Evolutionary conservation across 2,113 vertebrate species (phyloP).

Genomic region (Upupa epops): DNA sequence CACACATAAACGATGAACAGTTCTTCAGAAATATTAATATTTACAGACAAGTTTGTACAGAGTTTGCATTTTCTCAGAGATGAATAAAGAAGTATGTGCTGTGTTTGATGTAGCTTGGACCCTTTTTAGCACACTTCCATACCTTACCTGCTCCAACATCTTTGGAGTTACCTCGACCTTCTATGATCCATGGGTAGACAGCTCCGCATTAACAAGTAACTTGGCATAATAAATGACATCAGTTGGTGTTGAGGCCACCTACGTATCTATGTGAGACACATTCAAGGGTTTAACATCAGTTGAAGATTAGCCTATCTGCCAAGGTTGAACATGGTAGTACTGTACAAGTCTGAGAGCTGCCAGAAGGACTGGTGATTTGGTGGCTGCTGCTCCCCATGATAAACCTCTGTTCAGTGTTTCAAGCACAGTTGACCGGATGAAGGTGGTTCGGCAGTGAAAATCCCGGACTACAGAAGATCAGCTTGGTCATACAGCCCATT

Average conservation of each 20-base stretch:
- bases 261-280: too few relatives aligned
- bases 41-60: not conserved
- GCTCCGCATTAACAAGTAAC: not conserved
- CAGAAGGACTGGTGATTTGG: not conserved
- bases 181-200: not conserved
- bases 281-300: not conserved
- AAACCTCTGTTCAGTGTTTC: not conserved
- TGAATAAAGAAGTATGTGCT: not conserved
- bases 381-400: not conserved
- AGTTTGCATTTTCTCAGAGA: not conserved
- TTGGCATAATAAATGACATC: not conserved
- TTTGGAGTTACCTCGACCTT: not conserved
- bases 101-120: not conserved
- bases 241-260: not conserved
- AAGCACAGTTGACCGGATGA: not conserved
- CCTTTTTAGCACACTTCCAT: not conserved
- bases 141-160: not conserved
- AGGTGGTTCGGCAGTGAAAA: not conserved
- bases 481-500: not conserved
- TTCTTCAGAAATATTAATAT: not conserved
- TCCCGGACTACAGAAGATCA: not conserved
- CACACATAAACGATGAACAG: not conserved
- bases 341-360: rapidly evolving
- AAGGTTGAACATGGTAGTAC: rapidly evolving
- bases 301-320: not conserved